These are phyloP conservation scores for Odontocolon sp. DNA, from an alignment of 2,888 invertebrate genomes.

Conservation along the genomic window DNA sequence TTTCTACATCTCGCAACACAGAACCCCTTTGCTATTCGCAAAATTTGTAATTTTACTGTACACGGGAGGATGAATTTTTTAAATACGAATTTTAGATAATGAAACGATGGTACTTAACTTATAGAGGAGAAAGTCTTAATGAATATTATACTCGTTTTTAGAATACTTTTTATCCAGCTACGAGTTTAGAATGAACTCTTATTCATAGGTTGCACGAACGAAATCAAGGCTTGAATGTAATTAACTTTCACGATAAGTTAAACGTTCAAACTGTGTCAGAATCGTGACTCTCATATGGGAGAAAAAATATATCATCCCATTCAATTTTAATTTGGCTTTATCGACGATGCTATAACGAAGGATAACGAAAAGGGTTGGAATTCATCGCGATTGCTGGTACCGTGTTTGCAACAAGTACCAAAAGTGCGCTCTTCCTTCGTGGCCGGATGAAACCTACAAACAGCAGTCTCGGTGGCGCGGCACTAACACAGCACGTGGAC, in stretches of 20 bases:
- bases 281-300: no score
- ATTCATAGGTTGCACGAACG: no score
- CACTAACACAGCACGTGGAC: neutral
- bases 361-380: neutral
- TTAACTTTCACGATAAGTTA: no score
- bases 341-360: slow-evolving; percentile 63
- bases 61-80: neutral
- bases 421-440: neutral
- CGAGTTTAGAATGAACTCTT: no score
- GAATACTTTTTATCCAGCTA: no score
- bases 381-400: neutral
- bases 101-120: slow-evolving; percentile 60
- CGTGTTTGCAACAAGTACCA: neutral
- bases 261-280: no score
- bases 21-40: neutral
- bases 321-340: slow-evolving; percentile 72
- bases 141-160: no score
- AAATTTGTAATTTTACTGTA: neutral
- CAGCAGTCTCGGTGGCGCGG: neutral
- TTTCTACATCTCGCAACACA: slow-evolving; percentile 25
- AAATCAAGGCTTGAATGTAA: no score
- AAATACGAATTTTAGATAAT: neutral
- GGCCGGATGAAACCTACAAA: slow-evolving; percentile 14
- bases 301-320: no score
- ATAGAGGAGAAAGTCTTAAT: no score